A percentile compares a stretch with the other conserved stretches of the same genome.
These are phyloP conservation scores for Neuroterus valhalla DNA, from an alignment of 1,140 invertebrate species.

Conservation along the genomic window DNA sequence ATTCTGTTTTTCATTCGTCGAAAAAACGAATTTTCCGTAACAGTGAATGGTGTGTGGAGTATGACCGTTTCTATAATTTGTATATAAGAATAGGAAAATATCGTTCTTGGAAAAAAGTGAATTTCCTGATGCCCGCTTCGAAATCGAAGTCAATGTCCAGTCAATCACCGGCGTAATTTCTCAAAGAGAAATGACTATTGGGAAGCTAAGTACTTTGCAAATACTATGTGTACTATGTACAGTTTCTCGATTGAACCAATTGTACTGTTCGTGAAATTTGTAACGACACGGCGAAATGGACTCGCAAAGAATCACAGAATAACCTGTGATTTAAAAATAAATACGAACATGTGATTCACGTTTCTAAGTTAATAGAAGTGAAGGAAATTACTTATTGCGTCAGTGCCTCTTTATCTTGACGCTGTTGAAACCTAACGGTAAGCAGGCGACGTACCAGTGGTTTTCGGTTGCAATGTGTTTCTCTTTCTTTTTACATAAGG, in stretches of 20 bases:
- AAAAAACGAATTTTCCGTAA: too few relatives aligned
- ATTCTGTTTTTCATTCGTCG: too few relatives aligned
- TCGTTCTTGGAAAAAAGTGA: too few relatives aligned
- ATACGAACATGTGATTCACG: slow-evolving; percentile 60
- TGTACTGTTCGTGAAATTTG: not conserved
- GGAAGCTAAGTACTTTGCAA: slow-evolving; percentile 5
- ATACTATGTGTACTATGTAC: slow-evolving; percentile 5
- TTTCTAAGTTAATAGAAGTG: slow-evolving; percentile 67
- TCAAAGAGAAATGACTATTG: too few relatives aligned
- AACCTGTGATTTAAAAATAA: slow-evolving; percentile 55
- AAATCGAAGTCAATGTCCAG: too few relatives aligned
- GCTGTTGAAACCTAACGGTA: slow-evolving; percentile 42
- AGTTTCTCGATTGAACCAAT: not conserved
- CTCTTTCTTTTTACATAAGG: slow-evolving; percentile 14
- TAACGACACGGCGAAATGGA: not conserved
- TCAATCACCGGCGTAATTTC: too few relatives aligned
- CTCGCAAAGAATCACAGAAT: slow-evolving; percentile 51
- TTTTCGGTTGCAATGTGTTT: slow-evolving; percentile 23
- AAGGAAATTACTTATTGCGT: slow-evolving; percentile 62
- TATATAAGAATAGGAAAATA: too few relatives aligned
- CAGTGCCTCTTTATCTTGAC: slow-evolving; percentile 59
- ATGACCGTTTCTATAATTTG: too few relatives aligned
- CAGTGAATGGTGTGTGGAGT: too few relatives aligned
- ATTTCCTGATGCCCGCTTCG: too few relatives aligned
- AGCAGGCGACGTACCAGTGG: slow-evolving; percentile 32